Conservation (phyloP, 2,797 vertebrate genomes). For the Chrosomus eos region DNA sequence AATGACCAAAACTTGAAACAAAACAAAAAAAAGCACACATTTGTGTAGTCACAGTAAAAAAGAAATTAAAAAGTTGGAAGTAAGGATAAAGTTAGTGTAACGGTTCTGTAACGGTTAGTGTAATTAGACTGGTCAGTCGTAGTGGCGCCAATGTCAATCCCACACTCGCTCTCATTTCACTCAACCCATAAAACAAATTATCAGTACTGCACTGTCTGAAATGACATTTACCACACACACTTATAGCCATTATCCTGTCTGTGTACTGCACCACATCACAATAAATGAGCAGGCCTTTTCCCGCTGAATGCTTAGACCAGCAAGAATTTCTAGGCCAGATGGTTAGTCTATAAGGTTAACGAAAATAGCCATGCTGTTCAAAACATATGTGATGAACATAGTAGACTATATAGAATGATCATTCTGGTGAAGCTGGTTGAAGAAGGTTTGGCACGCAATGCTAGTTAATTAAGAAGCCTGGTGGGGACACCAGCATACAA, state of each 20-base stretch:
- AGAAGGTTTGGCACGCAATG: background rate
- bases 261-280: background rate
- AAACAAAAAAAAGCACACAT: background rate
- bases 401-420: background rate
- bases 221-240: slow-evolving; percentile 9
- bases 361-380: background rate
- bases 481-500: background rate
- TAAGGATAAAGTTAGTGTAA: slow-evolving; percentile 5
- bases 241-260: background rate
- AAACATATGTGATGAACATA: background rate
- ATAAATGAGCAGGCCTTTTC: background rate
- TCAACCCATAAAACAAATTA: slow-evolving; percentile 29
- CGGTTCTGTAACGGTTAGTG: slow-evolving; percentile 6
- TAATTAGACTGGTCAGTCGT: slow-evolving; percentile 13
- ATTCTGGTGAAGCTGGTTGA: background rate
- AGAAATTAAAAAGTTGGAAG: background rate
- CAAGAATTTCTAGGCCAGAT: background rate
- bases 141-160: slow-evolving; percentile 18
- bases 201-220: background rate
- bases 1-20: slow-evolving; percentile 18
- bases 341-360: slow-evolving; percentile 1
- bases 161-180: background rate
- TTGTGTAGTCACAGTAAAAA: background rate
- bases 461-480: background rate
- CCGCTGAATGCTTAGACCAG: slow-evolving; percentile 9